These are phyloP conservation scores for Sternarchorhynchus goeldii DNA, from an alignment of 2,797 vertebrate species.

Conservation along the genomic window DNA sequence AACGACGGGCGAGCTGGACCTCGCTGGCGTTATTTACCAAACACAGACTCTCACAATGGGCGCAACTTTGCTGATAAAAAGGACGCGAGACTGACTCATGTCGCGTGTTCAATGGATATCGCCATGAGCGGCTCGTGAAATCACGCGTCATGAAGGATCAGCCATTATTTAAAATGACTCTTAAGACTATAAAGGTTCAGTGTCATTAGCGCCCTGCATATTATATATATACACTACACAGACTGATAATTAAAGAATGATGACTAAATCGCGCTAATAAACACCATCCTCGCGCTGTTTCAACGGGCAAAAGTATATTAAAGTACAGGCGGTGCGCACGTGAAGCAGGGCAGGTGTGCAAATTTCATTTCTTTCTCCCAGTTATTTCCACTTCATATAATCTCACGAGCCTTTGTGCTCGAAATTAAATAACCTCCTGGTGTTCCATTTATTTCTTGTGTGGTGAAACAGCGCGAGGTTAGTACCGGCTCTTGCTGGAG, in stretches of 20 bases:
- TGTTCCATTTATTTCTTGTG: slow-evolving; percentile 82
- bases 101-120: background rate
- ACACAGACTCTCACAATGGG: background rate
- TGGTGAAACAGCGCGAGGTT: slow-evolving; percentile 76
- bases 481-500: slow-evolving; percentile 74
- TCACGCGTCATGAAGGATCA: slow-evolving; percentile 64
- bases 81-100: background rate
- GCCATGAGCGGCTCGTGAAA: slow-evolving; percentile 61
- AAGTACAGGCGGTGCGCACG: slow-evolving; percentile 33
- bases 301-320: slow-evolving; percentile 55
- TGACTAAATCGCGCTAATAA: slow-evolving; percentile 51
- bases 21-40: background rate
- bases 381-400: slow-evolving; percentile 70
- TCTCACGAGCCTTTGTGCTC: slow-evolving; percentile 71
- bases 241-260: slow-evolving; percentile 59
- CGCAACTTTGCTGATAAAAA: no score
- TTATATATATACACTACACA: slow-evolving; percentile 53
- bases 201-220: background rate
- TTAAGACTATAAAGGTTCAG: no score
- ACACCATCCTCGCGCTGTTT: slow-evolving; percentile 51
- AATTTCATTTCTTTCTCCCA: slow-evolving; percentile 59
- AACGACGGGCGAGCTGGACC: background rate
- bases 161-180: background rate
- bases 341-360: slow-evolving; percentile 63
- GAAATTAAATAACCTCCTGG: slow-evolving; percentile 82